phyloP scores from a whole-genome alignment of 2,888 invertebrate genomes.

The Phanerotoma sp. region DNA sequence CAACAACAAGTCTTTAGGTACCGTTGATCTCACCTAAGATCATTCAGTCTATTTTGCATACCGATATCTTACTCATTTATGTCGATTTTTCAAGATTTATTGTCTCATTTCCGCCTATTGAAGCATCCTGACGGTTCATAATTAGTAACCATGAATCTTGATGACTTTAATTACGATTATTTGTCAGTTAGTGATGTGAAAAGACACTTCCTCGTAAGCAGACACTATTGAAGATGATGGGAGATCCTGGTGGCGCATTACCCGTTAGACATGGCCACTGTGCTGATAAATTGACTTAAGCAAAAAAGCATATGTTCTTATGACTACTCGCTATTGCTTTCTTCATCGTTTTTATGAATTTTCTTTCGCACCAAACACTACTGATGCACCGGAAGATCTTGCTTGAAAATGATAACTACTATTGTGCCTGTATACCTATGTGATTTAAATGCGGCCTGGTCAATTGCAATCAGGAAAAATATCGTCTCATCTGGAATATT shows the following conservation, averaged over 20 bases:
- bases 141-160: constrained; percentile 18
- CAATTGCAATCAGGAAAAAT: constrained; percentile 4
- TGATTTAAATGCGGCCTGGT: neutral
- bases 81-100: too few species aligned
- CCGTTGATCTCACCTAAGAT: too few species aligned
- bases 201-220: neutral
- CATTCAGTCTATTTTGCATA: too few species aligned
- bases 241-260: constrained; percentile 51
- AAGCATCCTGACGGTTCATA: neutral
- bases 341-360: constrained; percentile 13
- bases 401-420: neutral
- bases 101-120: too few species aligned
- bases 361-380: neutral
- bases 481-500: constrained; percentile 2
- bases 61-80: too few species aligned
- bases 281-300: constrained; percentile 54
- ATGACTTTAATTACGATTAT: constrained; percentile 15
- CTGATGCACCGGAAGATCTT: neutral
- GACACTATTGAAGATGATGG: constrained; percentile 22
- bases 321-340: constrained; percentile 40
- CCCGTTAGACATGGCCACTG: constrained; percentile 55
- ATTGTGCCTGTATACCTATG: neutral
- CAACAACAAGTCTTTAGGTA: too few species aligned
- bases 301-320: constrained; percentile 52
- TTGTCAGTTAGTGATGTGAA: constrained; percentile 8